Evolutionary conservation across 2,113 vertebrate genomes (phyloP).

Genomic region (Sclerurus mexicanus): DNA sequence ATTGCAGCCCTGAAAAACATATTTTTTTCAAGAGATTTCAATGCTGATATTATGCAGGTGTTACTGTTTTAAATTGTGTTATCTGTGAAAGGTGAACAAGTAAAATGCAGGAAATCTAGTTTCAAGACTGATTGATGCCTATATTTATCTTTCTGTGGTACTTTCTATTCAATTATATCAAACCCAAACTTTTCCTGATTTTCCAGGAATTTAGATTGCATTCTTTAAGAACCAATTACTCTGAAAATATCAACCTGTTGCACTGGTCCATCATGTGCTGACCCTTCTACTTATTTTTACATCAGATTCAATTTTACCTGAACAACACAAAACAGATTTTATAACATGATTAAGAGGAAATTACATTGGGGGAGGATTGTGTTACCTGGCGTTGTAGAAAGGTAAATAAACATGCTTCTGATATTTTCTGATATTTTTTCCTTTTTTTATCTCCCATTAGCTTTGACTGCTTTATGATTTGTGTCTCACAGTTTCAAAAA

Average conservation of each 20-base stretch:
- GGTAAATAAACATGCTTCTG: neutral
- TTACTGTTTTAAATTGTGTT: neutral
- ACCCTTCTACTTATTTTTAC: neutral
- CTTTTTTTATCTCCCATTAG: neutral
- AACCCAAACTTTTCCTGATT: neutral
- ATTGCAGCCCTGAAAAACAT: neutral
- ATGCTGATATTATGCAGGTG: neutral
- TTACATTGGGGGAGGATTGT: neutral
- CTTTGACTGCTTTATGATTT: neutral
- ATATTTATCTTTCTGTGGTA: neutral
- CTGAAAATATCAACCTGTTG: neutral
- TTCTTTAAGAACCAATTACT: neutral
- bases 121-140: neutral
- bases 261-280: neutral
- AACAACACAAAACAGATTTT: neutral
- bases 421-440: neutral
- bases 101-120: neutral
- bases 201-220: neutral
- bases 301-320: neutral
- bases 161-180: neutral
- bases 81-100: neutral
- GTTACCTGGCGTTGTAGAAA: neutral
- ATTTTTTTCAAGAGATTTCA: neutral
- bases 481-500: neutral
- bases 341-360: neutral